Conservation (phyloP, 1,140 invertebrate genomes). For the Aphidius ervi region DNA sequence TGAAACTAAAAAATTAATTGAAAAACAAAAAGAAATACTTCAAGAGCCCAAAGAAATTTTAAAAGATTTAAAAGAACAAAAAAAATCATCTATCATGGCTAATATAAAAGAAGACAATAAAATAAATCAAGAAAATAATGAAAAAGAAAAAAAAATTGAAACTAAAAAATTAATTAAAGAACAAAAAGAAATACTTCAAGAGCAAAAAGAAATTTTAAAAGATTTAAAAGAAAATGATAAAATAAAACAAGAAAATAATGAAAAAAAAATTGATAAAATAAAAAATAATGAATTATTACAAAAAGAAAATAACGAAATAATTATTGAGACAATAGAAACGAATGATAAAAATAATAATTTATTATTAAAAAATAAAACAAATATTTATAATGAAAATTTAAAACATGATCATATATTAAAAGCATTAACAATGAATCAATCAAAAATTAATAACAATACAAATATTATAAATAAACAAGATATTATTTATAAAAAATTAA, state of each 20-base stretch:
- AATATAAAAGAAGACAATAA: slow-evolving; percentile 13
- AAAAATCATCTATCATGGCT: background rate
- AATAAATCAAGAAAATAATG: slow-evolving; percentile 12
- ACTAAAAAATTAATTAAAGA: slow-evolving; percentile 8
- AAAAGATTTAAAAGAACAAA: background rate
- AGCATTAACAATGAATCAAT: slow-evolving; percentile 37
- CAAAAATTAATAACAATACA: slow-evolving; percentile 15
- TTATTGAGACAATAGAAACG: background rate
- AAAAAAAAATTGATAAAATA: slow-evolving; percentile 14
- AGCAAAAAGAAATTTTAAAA: too few relatives aligned
- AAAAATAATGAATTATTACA: background rate
- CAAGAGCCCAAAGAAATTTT: too few relatives aligned
- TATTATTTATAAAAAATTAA: slow-evolving; percentile 11
- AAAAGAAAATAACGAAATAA: too few relatives aligned
- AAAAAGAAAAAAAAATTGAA: slow-evolving; percentile 16
- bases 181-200: too few relatives aligned
- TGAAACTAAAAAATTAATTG: slow-evolving; percentile 8
- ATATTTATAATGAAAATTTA: slow-evolving; percentile 13
- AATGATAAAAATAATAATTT: slow-evolving; percentile 1
- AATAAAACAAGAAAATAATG: slow-evolving; percentile 17
- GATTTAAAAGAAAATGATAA: background rate
- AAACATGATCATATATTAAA: slow-evolving; percentile 39
- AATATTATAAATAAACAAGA: slow-evolving; percentile 13
- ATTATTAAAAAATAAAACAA: background rate
- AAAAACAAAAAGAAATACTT: background rate